A percentile compares a stretch with the other conserved stretches of the same genome.
phyloP scores from a whole-genome alignment of 2,113 vertebrate species.

The Fregata magnificens region DNA sequence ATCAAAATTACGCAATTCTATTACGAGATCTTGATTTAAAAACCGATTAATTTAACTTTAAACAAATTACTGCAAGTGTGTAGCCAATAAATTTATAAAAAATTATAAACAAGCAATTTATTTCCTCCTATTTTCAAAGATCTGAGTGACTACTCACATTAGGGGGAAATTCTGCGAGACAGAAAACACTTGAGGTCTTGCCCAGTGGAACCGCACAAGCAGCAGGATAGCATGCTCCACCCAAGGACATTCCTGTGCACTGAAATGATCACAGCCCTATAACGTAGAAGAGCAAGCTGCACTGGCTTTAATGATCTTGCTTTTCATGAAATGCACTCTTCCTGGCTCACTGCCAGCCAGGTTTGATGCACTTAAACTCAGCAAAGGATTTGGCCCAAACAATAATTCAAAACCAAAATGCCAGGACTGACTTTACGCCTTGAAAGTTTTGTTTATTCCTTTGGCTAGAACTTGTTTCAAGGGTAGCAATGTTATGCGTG shows the following conservation, averaged over 20 bases:
- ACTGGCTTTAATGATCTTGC: neutral
- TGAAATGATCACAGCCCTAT: neutral
- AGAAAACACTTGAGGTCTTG: neutral
- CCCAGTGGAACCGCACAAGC: rapidly evolving
- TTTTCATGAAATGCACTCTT: neutral
- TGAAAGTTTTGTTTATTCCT: neutral
- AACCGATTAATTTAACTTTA: neutral
- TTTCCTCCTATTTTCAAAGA: neutral
- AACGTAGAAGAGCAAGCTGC: neutral
- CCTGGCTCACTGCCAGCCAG: neutral
- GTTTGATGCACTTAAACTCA: neutral
- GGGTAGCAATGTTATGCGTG: neutral
- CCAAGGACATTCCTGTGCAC: neutral
- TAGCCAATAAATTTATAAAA: neutral
- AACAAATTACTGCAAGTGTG: neutral
- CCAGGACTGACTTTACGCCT: neutral
- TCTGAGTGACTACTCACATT: neutral
- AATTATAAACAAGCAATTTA: neutral
- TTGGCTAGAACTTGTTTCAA: neutral
- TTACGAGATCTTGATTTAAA: neutral
- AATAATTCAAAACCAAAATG: neutral
- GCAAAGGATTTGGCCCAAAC: neutral
- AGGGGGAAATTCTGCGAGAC: neutral
- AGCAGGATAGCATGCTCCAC: neutral
- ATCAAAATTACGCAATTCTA: neutral